A percentile compares a stretch with the other conserved stretches of the same genome.
These are phyloP conservation scores for Aphidius colemani DNA, from an alignment of 2,888 invertebrate genomes.

Conservation along the genomic window DNA sequence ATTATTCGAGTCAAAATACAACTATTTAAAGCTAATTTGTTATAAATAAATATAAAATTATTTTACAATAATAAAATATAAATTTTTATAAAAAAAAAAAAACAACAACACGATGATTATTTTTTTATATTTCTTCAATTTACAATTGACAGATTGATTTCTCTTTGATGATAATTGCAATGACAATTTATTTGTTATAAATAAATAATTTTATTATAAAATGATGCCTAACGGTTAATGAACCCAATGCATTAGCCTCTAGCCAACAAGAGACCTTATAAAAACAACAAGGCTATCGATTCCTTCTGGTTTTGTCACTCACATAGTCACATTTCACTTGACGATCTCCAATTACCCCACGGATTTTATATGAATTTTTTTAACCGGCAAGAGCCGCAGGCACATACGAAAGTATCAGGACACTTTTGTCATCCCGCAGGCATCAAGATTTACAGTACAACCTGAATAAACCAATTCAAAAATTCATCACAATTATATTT, in stretches of 20 bases:
- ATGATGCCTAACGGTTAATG: slow-evolving; percentile 31
- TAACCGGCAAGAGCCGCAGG: background rate
- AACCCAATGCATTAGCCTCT: slow-evolving; percentile 18
- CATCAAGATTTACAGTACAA: too few species aligned
- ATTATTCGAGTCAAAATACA: background rate
- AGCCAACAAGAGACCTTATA: slow-evolving; percentile 48
- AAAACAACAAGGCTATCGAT: slow-evolving; percentile 54
- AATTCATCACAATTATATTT: too few species aligned
- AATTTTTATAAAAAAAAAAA: too few species aligned
- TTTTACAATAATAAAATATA: background rate
- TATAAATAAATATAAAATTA: too few species aligned
- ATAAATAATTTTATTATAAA: background rate
- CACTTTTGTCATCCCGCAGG: background rate
- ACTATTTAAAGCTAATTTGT: too few species aligned
- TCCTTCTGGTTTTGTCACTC: slow-evolving; percentile 43
- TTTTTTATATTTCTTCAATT: too few species aligned
- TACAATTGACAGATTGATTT: too few species aligned
- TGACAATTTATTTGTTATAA: background rate
- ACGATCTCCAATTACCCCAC: slow-evolving; percentile 49
- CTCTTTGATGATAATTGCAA: too few species aligned
- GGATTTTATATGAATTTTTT: background rate
- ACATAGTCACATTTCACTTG: slow-evolving; percentile 49
- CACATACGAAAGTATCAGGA: slow-evolving; percentile 18
- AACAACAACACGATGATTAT: too few species aligned
- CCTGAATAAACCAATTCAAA: too few species aligned